Percentiles rank a stretch among this genome's conserved stretches.
phyloP scores from a whole-genome alignment of 1,140 invertebrate genomes.

The Bilobella aurantiaca region DNA sequence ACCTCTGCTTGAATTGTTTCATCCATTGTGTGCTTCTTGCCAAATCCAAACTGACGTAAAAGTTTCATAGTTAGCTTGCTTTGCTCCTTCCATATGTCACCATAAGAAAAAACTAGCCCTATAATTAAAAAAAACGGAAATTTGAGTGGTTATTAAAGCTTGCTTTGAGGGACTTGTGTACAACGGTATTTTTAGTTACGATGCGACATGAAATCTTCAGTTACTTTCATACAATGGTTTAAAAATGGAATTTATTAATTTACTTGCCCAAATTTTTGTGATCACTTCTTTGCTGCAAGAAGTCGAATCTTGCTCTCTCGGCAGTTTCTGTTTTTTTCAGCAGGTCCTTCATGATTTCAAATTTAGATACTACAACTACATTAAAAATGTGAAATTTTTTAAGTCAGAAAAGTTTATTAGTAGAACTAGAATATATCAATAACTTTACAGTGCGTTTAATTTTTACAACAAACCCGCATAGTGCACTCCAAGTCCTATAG shows the following conservation, averaged over 20 bases:
- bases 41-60: conserved; percentile 19
- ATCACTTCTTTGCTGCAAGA: not conserved
- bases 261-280: not conserved
- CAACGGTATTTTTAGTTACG: too few species aligned
- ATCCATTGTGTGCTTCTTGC: conserved; percentile 36
- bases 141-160: too few species aligned
- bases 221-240: too few species aligned
- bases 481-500: not conserved
- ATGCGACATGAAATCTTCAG: too few species aligned
- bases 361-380: not conserved
- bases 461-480: not conserved
- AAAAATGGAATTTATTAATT: not conserved
- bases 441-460: not conserved
- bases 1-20: conserved; percentile 9
- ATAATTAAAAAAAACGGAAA: not conserved
- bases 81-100: conserved; percentile 11
- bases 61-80: conserved; percentile 14
- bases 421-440: not conserved
- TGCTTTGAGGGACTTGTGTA: too few species aligned
- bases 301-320: not conserved
- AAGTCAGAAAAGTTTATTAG: too few species aligned
- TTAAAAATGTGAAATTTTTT: too few species aligned
- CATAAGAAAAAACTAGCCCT: conserved; percentile 20
- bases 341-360: not conserved
- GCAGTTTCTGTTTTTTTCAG: not conserved